phyloP scores from a whole-genome alignment of 2,113 vertebrate genomes.

The Uria lomvia region DNA sequence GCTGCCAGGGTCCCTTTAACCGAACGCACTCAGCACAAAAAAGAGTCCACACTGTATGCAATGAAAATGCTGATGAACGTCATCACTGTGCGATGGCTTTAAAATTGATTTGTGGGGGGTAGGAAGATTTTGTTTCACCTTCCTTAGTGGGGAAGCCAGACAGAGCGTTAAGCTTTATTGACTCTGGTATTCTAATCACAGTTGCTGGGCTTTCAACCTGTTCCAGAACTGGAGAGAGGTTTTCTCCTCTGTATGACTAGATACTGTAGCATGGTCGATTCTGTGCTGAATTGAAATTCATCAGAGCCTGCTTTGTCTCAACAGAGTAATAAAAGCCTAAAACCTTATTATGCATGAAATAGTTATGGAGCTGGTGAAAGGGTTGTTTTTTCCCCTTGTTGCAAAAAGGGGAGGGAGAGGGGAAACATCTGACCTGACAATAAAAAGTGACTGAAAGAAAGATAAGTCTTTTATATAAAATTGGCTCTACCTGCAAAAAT shows the following conservation, averaged over 20 bases:
- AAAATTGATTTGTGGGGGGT: slow-evolving; percentile 34
- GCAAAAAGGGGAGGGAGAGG: not conserved
- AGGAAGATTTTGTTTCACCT: slow-evolving; percentile 47
- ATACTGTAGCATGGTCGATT: slow-evolving; percentile 23
- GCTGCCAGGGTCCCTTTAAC: not conserved
- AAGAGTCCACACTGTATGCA: not conserved
- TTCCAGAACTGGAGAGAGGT: slow-evolving; percentile 27
- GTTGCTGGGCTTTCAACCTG: slow-evolving; percentile 52
- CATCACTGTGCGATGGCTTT: not conserved
- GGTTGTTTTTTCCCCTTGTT: not conserved
- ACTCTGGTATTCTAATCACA: slow-evolving; percentile 46
- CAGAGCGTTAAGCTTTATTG: slow-evolving; percentile 62
- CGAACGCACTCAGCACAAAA: not conserved
- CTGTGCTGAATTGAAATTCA: slow-evolving; percentile 71
- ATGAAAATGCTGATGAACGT: not conserved
- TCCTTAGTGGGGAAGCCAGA: slow-evolving; percentile 33
- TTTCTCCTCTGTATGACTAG: slow-evolving; percentile 48
- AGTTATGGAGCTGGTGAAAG: slow-evolving; percentile 57
- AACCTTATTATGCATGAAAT: slow-evolving; percentile 73
- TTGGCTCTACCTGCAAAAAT: not conserved
- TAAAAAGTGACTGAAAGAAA: not conserved
- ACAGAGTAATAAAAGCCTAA: slow-evolving; percentile 72
- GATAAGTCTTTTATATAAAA: not conserved
- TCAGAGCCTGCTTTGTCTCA: slow-evolving; percentile 66
- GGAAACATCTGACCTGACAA: slow-evolving; percentile 7